phyloP scores from a whole-genome alignment of 2,113 vertebrate genomes.

The Petroica traversi region DNA sequence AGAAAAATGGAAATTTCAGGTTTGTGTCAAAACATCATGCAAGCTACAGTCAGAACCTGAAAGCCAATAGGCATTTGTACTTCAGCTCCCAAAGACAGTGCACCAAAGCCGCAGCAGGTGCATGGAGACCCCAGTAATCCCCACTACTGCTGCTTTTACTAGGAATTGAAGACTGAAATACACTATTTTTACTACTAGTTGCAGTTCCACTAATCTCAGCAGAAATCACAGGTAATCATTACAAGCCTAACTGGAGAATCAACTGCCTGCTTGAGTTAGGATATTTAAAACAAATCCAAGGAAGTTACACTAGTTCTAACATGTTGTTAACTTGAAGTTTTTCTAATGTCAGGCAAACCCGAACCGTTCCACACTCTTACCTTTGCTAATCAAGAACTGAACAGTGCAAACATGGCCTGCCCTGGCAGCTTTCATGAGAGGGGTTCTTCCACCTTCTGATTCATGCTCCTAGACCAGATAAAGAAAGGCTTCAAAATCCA shows the following conservation, averaged over 20 bases:
- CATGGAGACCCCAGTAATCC: background rate
- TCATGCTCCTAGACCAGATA: slow-evolving; percentile 86
- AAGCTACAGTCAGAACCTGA: background rate
- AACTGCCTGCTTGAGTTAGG: background rate
- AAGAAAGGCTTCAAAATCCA: background rate
- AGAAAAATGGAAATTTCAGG: background rate
- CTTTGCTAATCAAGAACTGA: slow-evolving; percentile 99
- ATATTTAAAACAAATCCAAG: background rate
- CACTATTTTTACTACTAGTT: background rate
- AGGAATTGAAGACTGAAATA: background rate
- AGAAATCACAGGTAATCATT: background rate
- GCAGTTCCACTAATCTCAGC: background rate
- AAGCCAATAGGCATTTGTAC: background rate
- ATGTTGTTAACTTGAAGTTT: rapidly evolving
- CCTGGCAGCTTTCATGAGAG: slow-evolving; percentile 98
- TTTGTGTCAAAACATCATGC: background rate
- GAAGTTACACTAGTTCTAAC: background rate
- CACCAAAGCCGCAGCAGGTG: background rate
- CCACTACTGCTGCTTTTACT: background rate
- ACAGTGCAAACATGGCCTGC: slow-evolving; percentile 98
- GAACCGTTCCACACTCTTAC: slow-evolving; percentile 49
- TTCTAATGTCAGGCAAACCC: background rate
- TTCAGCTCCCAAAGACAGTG: background rate
- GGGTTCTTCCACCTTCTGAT: slow-evolving; percentile 97
- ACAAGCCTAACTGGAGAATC: background rate